Conservation (phyloP, 2,888 invertebrate species). For the Heteromurus nitidus region DNA sequence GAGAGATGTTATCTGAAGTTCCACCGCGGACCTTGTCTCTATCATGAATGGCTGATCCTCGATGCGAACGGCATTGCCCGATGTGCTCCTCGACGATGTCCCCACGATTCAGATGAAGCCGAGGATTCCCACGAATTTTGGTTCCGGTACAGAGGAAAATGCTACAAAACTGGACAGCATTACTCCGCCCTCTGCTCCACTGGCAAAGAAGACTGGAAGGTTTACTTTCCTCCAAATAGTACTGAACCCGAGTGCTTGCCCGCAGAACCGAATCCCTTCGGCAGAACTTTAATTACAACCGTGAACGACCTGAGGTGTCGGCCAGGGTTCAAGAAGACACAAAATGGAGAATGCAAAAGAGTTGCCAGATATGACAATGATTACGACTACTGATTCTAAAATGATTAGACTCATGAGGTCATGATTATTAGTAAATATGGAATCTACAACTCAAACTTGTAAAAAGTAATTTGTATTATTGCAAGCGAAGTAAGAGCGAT, state of each 20-base stretch:
- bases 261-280: background rate
- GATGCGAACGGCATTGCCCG: background rate
- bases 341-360: constrained; percentile 58
- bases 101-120: background rate
- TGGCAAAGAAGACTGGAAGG: constrained; percentile 16
- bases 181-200: background rate
- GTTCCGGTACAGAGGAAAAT: constrained; percentile 47
- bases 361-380: constrained; percentile 26
- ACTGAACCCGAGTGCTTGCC: constrained; percentile 7
- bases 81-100: constrained; percentile 35
- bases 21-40: constrained; percentile 29
- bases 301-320: constrained; percentile 46
- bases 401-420: no score
- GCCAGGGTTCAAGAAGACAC: constrained; percentile 61
- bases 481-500: no score
- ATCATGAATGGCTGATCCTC: constrained; percentile 45
- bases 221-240: constrained; percentile 7
- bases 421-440: no score
- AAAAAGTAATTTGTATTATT: no score
- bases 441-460: no score
- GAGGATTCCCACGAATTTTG: constrained; percentile 24
- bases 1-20: constrained; percentile 31
- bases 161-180: constrained; percentile 53
- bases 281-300: background rate
- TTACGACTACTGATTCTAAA: constrained; percentile 18